These are phyloP conservation scores for Elysia crispata DNA, from an alignment of 2,888 invertebrate species.

Conservation along the genomic window DNA sequence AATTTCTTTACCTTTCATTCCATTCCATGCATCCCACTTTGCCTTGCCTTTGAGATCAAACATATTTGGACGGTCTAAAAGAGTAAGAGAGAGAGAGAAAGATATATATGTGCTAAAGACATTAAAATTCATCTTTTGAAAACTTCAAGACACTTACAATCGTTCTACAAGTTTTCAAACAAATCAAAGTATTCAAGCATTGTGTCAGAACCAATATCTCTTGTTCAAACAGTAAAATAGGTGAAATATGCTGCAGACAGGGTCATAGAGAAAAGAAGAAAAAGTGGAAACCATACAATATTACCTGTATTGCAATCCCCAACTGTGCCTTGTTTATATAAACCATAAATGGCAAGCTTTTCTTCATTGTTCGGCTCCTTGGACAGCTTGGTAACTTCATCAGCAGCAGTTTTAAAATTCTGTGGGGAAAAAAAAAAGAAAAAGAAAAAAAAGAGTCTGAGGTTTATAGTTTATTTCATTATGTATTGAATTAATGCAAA, in stretches of 20 bases:
- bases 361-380: conserved; percentile 34
- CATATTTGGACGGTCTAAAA: conserved; percentile 77
- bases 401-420: conserved; percentile 37
- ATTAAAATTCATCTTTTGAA: not conserved
- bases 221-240: too few species aligned
- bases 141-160: not conserved
- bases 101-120: not conserved
- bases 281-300: too few species aligned
- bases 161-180: too few species aligned
- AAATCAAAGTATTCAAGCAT: too few species aligned
- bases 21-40: conserved; percentile 81
- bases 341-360: conserved; percentile 36
- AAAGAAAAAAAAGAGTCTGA: not conserved
- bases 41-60: conserved; percentile 81
- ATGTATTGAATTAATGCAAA: not conserved
- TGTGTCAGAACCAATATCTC: too few species aligned
- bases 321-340: conserved; percentile 44
- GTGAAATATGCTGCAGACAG: too few species aligned
- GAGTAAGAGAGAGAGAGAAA: not conserved
- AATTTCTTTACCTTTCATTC: conserved; percentile 76
- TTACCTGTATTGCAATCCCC: conserved; percentile 48
- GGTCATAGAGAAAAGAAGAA: too few species aligned
- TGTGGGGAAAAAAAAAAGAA: not conserved
- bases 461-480: not conserved
- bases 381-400: conserved; percentile 22